Conservation (phyloP, 2,797 vertebrate genomes). For the Phaenicophaeus curvirostris region DNA sequence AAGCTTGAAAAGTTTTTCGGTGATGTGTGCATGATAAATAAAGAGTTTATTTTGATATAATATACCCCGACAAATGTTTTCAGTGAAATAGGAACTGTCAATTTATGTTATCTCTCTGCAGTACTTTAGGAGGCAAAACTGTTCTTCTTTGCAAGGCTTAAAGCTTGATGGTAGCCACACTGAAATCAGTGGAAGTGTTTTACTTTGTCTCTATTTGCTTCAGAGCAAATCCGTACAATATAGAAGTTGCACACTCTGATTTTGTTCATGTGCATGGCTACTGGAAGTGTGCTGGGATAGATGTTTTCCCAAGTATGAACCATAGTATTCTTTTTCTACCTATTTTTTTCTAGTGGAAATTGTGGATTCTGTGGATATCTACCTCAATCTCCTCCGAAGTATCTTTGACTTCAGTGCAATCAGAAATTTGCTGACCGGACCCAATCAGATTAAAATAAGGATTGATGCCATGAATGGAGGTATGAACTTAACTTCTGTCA, state of each 20-base stretch:
- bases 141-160: background rate
- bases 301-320: background rate
- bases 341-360: constrained; percentile 87
- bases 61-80: background rate
- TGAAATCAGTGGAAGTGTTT: background rate
- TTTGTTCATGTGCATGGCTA: background rate
- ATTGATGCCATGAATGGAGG: constrained; percentile 99
- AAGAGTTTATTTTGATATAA: background rate
- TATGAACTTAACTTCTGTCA: constrained; percentile 26
- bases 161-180: background rate
- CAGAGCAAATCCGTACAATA: background rate
- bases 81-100: background rate
- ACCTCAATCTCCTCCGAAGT: constrained; percentile 91
- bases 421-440: constrained; percentile 91
- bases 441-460: constrained; percentile 92
- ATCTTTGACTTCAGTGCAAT: constrained; percentile 95
- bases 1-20: background rate
- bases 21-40: background rate
- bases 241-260: background rate
- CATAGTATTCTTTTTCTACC: background rate
- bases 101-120: background rate
- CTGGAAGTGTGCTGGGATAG: background rate
- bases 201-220: background rate
- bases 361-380: constrained; percentile 96
- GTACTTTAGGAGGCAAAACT: background rate